These are phyloP conservation scores for Typhlomys cinereus DNA, from an alignment of 2,113 vertebrate species.

Conservation along the genomic window DNA sequence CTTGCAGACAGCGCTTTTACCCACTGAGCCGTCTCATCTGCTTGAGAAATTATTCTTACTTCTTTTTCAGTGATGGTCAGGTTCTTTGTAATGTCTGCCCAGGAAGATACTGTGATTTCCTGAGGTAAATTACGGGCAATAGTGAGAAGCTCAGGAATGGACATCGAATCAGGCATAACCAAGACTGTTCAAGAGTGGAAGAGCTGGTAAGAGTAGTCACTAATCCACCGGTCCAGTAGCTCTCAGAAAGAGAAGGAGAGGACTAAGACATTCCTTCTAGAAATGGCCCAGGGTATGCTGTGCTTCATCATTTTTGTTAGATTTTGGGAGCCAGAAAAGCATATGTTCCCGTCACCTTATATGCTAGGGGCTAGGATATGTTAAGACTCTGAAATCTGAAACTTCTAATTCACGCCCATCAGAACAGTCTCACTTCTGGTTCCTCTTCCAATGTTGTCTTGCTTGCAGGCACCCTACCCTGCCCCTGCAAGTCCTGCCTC, in stretches of 20 bases:
- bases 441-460: not conserved
- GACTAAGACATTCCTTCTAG: not conserved
- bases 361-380: not conserved
- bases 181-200: not conserved
- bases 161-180: not conserved
- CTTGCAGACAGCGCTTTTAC: too few relatives aligned
- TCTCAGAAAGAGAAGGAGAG: not conserved
- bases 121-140: not conserved
- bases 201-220: not conserved
- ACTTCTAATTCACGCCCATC: not conserved
- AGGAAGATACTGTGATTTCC: not conserved
- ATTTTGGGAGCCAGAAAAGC: conserved; percentile 12
- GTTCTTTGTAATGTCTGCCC: not conserved
- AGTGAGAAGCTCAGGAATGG: not conserved
- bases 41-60: too few relatives aligned
- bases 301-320: not conserved
- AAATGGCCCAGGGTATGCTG: not conserved
- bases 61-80: not conserved
- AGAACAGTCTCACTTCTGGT: not conserved
- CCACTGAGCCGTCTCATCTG: too few relatives aligned
- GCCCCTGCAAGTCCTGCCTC: not conserved
- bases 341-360: not conserved
- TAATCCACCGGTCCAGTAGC: not conserved
- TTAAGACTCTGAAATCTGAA: not conserved
- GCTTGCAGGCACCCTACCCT: not conserved